These are phyloP conservation scores for Arizona elegans DNA, from an alignment of 2,113 vertebrate species.

Conservation along the genomic window DNA sequence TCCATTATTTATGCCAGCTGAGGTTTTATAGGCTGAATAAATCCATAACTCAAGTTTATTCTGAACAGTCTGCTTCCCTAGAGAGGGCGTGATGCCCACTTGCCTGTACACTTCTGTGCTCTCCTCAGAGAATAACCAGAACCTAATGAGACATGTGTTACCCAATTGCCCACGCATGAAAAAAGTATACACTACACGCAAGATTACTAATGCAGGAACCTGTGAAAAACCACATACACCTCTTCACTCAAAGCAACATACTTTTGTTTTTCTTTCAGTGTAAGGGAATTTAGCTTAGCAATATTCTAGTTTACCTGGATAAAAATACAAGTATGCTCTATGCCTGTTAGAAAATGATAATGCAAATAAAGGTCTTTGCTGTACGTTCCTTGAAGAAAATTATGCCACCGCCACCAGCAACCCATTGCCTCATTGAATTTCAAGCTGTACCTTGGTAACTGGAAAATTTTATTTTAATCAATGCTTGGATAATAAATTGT, in stretches of 20 bases:
- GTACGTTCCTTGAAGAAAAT: neutral
- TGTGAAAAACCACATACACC: neutral
- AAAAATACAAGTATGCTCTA: neutral
- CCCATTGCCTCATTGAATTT: neutral
- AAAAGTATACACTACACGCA: slow-evolving; percentile 31
- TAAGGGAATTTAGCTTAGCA: neutral
- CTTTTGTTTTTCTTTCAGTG: slow-evolving; percentile 9
- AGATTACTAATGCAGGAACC: slow-evolving; percentile 3
- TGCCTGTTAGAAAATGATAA: neutral
- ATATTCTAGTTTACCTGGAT: neutral
- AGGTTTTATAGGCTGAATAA: slow-evolving; percentile 83
- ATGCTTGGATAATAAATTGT: neutral
- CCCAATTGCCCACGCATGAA: slow-evolving; percentile 55
- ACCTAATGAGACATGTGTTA: slow-evolving; percentile 71
- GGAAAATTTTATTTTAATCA: neutral
- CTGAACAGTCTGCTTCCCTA: slow-evolving; percentile 57
- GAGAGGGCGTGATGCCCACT: slow-evolving; percentile 70
- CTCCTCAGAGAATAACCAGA: slow-evolving; percentile 56
- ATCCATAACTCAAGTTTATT: slow-evolving; percentile 84
- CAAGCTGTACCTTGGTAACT: neutral
- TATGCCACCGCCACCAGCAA: neutral
- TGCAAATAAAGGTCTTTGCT: neutral
- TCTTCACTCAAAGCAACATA: slow-evolving; percentile 7
- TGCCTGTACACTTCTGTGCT: slow-evolving; percentile 56
- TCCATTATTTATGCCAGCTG: slow-evolving; percentile 87